phyloP scores from a whole-genome alignment of 2,888 invertebrate genomes.

The Nemapogon koenigi region DNA sequence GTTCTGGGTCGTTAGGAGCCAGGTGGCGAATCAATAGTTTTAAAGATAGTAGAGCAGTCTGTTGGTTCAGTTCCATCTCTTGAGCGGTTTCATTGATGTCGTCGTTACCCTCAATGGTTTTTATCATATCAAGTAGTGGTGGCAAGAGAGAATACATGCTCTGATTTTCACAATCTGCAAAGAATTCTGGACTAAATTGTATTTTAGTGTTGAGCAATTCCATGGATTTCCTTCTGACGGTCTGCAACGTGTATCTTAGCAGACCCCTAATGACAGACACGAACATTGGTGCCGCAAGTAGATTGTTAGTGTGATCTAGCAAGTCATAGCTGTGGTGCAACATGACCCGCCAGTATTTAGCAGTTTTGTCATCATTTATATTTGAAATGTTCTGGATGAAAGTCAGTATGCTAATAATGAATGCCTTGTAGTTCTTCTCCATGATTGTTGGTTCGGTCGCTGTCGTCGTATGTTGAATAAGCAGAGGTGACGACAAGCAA shows the following conservation, averaged over 20 bases:
- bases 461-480: conserved; percentile 70
- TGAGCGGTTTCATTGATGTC: conserved; percentile 35
- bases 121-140: conserved; percentile 66
- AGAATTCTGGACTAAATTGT: conserved; percentile 69
- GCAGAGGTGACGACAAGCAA: conserved; percentile 71
- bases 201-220: conserved; percentile 86
- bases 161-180: conserved; percentile 53
- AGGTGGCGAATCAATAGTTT: conserved; percentile 82
- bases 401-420: conserved; percentile 72
- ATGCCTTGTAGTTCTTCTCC: conserved; percentile 69
- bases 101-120: conserved; percentile 49
- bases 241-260: conserved; percentile 71
- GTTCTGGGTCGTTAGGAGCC: conserved; percentile 69
- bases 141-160: conserved; percentile 66
- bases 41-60: conserved; percentile 81
- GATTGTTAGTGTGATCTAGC: conserved; percentile 78
- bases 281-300: conserved; percentile 82
- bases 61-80: conserved; percentile 75
- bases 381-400: conserved; percentile 72
- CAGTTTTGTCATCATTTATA: conserved; percentile 66
- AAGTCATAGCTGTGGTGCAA: conserved; percentile 80
- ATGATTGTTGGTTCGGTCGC: conserved; percentile 53
- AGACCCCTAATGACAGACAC: conserved; percentile 78
- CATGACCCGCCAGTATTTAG: conserved; percentile 85
- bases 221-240: conserved; percentile 80